Base-by-base conservation (phyloP, 2,888 invertebrate species). In the Stenodera caucasica region DNA sequence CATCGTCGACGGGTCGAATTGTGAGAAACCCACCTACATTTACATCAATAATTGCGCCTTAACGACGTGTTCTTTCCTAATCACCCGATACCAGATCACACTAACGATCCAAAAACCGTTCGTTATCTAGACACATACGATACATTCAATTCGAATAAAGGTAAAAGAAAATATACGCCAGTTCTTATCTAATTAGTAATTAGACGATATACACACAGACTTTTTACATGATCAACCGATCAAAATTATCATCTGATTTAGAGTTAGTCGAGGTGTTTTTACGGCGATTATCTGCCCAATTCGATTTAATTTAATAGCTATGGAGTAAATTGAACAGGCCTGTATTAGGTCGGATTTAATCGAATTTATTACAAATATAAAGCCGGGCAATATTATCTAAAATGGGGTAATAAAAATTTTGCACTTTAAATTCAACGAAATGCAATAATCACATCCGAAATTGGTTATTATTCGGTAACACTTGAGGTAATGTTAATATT, bases 11-110 rank as follows among this genome's bases (percentile, higher is more conserved):
- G 35, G n/a, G 37, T 37, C 5, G 21, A 15, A 18, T 15, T 40
- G 40, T 8, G 40, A 11, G 40, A 18, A 9, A 40, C 35, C 53
- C 58, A 37, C 58, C 58, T 30, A 58, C 58, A 58, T 53, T 49
- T 37, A 58, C 58, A 58, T 58, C 58, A 58, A 58, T 58, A 58
- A 58, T 58, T 58, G 51, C 58, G 53, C 58, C 58, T 45, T 53
- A 58, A 58, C 45, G 37, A 58, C 53, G 49, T 58, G 58, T 58
- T 58, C 45, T n/a, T 23, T 49, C 51, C 58, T 58, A 58, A 56
- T 58, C 58, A 58, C 49, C 33, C 53, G 58, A 58, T 58, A 58
- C 58, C 53, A 49, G 58, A 58, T 40, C 45, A 52, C 21, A 53
- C 53, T 58, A 58, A 58, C 51, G 58, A 30, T 53, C 53, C 37